phyloP scores from a whole-genome alignment of 2,888 invertebrate species.

The Lycophotia porphyrea region DNA sequence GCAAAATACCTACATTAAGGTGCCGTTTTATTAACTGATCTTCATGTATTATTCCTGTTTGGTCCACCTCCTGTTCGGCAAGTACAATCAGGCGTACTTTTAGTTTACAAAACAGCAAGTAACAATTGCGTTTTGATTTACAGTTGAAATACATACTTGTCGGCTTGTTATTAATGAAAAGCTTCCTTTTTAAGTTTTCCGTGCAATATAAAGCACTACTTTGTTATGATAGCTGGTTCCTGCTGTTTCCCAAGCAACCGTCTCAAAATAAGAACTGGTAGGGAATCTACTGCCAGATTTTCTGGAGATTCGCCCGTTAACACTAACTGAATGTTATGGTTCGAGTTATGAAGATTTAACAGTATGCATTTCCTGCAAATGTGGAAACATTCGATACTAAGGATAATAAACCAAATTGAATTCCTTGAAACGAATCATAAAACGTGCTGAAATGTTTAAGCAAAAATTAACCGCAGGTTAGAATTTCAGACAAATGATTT shows the following conservation, averaged over 20 bases:
- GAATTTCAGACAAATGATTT: neutral
- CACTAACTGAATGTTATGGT: neutral
- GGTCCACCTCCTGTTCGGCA: neutral
- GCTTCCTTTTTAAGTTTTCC: neutral
- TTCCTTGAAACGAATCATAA: conserved; percentile 30
- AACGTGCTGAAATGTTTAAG: conserved; percentile 12
- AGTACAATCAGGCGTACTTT: neutral
- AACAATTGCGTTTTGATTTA: neutral
- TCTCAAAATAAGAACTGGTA: neutral
- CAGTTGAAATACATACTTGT: neutral
- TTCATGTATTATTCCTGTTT: neutral
- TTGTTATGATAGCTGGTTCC: neutral
- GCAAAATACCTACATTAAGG: neutral
- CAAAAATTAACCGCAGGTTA: neutral
- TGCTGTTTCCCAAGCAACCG: neutral
- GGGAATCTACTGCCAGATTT: neutral
- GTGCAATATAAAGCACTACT: neutral
- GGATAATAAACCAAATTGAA: conserved; percentile 38
- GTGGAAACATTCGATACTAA: conserved; percentile 10
- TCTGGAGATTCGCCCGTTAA: neutral
- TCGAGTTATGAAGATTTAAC: conserved; percentile 2
- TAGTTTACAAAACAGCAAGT: neutral
- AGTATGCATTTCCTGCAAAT: conserved; percentile 11
- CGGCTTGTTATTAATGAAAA: neutral
- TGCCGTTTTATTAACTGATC: neutral